Base-by-base conservation (phyloP, 2,797 vertebrate genomes). In the Chiloscyllium punctatum region DNA sequence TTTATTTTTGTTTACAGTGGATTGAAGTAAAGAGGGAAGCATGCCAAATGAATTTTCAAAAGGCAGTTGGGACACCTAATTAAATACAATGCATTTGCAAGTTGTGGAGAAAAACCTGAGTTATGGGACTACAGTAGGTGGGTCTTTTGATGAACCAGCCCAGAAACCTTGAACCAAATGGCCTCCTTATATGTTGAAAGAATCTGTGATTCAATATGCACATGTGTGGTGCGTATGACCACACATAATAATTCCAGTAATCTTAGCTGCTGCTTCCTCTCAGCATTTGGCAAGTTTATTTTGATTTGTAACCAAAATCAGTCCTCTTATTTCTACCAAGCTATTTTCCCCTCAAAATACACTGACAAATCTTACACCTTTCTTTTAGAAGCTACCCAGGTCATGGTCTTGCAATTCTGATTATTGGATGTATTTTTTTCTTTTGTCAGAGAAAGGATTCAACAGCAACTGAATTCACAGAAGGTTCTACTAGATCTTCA, bases 361-460 rank as follows among this genome's bases (percentile, higher is more conserved):
- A 94, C 42, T 84, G 37, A 42, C 53, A 42, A 13, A 23, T 57
- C 8, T 84, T 53, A 30, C 27, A 13, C 30, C 27, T 87, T 53
- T 87, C 86, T 27, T 30, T 88, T 27, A 57, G 53, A 57, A 57
- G 33, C 51, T 88, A 53, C 51, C 51, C 15, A 62, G 42, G 16
- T 69, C 21, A 30, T 23, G 7, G 21, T 8, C 68, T 94, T 69
- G 23, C 69, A 37, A 42, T 42, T 79, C 62, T 42, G 42, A 37
- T 42, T 68, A 92, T 94, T 71, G 23, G 33, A 69, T 57, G 84
- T 48, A 87, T 57, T 88, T 94, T 69, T 94, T 69, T 94, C 91
- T 96, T 96, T 96, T 96, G 57, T 86, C 37, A 87, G 79, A 30
- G 95, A 90, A 53, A 74, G 30, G 48, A 48, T 68, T 86, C 79